A percentile compares a stretch with the other conserved stretches of the same genome.
These are phyloP conservation scores for Lamprotornis superbus DNA, from an alignment of 2,113 vertebrate genomes.

Conservation along the genomic window DNA sequence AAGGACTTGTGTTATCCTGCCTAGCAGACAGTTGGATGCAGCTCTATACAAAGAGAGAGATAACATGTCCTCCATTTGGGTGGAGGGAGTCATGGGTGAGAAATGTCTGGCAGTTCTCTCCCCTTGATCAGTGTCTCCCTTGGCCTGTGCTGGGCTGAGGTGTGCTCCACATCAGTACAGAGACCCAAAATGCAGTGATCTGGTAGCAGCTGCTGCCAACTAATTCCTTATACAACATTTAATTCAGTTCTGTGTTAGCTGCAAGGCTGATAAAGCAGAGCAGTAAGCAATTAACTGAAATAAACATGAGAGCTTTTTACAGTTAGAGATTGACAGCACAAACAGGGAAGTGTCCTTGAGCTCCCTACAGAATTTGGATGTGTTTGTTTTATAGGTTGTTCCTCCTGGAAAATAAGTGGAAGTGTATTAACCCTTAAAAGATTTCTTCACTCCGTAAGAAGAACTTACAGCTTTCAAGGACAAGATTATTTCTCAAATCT, in stretches of 20 bases:
- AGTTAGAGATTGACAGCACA: neutral
- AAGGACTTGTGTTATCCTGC: neutral
- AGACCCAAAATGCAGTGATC: neutral
- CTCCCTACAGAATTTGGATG: neutral
- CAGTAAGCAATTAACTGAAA: neutral
- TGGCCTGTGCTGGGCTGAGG: neutral
- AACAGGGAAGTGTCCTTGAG: neutral
- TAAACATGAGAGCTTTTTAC: neutral
- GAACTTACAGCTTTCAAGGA: neutral
- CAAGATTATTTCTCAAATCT: neutral
- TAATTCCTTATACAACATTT: neutral
- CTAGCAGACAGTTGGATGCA: neutral
- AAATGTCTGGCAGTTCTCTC: neutral
- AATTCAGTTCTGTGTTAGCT: neutral
- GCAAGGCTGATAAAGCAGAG: neutral
- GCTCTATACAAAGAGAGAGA: neutral
- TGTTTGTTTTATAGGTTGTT: slow-evolving; percentile 16
- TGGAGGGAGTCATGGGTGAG: neutral
- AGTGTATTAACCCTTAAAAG: neutral
- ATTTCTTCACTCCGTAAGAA: neutral
- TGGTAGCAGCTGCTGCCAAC: neutral
- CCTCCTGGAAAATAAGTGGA: neutral
- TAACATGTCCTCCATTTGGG: accelerated
- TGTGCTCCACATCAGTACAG: neutral
- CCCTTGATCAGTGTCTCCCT: neutral